Evolutionary conservation across 2,888 invertebrate species (phyloP).

Genomic region (Drosophila pseudotalamancana): DNA sequence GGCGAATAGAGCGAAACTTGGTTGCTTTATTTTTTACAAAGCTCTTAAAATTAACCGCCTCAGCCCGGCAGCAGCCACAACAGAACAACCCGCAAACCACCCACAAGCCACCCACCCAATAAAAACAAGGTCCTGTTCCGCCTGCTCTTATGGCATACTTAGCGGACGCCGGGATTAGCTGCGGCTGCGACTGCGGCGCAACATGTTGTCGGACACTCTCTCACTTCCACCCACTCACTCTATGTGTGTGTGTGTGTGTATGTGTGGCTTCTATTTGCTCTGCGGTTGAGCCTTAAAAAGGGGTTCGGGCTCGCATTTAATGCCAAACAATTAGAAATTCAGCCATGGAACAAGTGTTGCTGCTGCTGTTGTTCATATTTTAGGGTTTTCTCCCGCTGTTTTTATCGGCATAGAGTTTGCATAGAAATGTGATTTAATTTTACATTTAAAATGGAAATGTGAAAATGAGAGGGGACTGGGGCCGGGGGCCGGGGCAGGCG

Average conservation of each 20-base stretch:
- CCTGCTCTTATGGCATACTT: conserved; percentile 46
- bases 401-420: conserved; percentile 28
- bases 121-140: conserved; percentile 7
- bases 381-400: conserved; percentile 16
- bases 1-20: neutral
- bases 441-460: conserved; percentile 59
- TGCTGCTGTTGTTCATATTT: conserved; percentile 18
- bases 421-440: conserved; percentile 57
- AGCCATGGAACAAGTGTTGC: conserved; percentile 50
- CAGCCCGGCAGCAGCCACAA: conserved; percentile 2
- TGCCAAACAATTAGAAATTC: conserved; percentile 52
- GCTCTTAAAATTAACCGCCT: conserved; percentile 46
- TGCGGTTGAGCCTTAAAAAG: conserved; percentile 42
- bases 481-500: neutral
- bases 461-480: conserved; percentile 11
- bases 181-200: conserved; percentile 38
- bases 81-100: neutral
- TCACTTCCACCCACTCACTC: neutral
- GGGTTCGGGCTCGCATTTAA: conserved; percentile 12
- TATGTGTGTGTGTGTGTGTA: neutral
- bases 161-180: conserved; percentile 52
- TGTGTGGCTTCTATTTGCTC: conserved; percentile 32
- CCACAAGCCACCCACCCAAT: neutral
- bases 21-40: conserved; percentile 9
- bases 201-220: conserved; percentile 35